Conservation (phyloP, 2,113 vertebrate species). For the Dipodomys spectabilis region DNA sequence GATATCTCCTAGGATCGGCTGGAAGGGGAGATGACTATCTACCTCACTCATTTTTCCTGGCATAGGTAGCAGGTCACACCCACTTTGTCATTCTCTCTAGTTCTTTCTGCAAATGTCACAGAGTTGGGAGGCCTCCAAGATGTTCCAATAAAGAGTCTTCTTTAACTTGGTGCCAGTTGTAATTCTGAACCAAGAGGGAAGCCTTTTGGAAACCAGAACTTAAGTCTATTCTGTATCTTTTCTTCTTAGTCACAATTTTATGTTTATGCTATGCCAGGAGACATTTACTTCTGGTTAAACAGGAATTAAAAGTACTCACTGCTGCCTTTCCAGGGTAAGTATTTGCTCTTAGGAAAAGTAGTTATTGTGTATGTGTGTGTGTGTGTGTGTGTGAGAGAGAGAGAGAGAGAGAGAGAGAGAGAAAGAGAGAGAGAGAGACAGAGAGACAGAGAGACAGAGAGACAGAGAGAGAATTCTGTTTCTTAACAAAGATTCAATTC, state of each 20-base stretch:
- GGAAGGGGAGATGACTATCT: neutral
- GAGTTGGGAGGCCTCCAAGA: slow-evolving; percentile 11
- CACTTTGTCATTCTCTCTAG: neutral
- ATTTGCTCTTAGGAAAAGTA: slow-evolving; percentile 35
- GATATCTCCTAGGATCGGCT: neutral
- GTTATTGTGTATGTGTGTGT: neutral
- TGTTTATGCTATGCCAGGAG: slow-evolving; percentile 50
- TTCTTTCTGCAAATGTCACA: slow-evolving; percentile 46
- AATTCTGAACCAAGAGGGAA: slow-evolving; percentile 13
- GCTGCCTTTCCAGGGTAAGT: slow-evolving; percentile 43
- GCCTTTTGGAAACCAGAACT: slow-evolving; percentile 62
- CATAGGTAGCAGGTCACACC: neutral
- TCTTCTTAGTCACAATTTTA: slow-evolving; percentile 42
- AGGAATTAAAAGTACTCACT: slow-evolving; percentile 62
- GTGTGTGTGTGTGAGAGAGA: neutral
- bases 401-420: too few species aligned
- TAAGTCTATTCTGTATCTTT: slow-evolving; percentile 50
- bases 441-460: too few species aligned
- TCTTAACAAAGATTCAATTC: neutral
- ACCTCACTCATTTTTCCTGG: neutral
- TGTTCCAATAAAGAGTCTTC: neutral
- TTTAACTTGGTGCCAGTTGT: slow-evolving; percentile 10
- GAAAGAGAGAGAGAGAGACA: too few species aligned
- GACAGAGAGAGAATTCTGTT: neutral
- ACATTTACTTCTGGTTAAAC: slow-evolving; percentile 40